Evolutionary conservation across 2,113 vertebrate species (phyloP).

Genomic region (Malaclemys terrapin): DNA sequence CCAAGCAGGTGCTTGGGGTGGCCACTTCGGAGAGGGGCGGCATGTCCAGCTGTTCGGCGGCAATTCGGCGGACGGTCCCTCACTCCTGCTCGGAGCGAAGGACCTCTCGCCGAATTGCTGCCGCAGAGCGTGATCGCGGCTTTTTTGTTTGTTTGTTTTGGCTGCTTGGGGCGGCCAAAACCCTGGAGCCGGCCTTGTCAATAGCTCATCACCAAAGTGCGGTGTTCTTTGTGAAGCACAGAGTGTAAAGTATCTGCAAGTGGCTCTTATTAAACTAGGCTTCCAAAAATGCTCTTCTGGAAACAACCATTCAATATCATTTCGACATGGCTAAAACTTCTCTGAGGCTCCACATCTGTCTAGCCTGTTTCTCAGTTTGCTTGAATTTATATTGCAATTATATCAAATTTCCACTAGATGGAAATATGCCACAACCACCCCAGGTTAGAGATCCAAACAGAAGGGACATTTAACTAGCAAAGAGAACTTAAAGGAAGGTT

Average conservation of each 20-base stretch:
- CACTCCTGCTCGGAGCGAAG: too few relatives aligned
- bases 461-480: background rate
- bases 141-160: too few relatives aligned
- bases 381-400: background rate
- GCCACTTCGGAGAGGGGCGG: too few relatives aligned
- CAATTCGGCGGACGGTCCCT: too few relatives aligned
- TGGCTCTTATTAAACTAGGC: background rate
- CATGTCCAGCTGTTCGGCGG: too few relatives aligned
- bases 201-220: background rate
- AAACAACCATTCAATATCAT: background rate
- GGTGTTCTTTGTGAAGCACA: background rate
- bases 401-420: background rate
- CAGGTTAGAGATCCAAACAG: background rate
- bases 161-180: too few relatives aligned
- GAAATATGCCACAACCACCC: background rate
- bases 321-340: background rate
- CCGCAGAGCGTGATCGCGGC: too few relatives aligned
- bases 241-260: background rate
- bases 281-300: too few relatives aligned
- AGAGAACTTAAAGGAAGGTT: background rate
- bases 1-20: too few relatives aligned
- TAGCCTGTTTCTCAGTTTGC: background rate
- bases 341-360: background rate
- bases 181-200: background rate
- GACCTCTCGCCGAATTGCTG: too few relatives aligned